A percentile compares a stretch with the other conserved stretches of the same genome.
phyloP scores from a whole-genome alignment of 2,113 vertebrate species.

The Nycticorax nycticorax region DNA sequence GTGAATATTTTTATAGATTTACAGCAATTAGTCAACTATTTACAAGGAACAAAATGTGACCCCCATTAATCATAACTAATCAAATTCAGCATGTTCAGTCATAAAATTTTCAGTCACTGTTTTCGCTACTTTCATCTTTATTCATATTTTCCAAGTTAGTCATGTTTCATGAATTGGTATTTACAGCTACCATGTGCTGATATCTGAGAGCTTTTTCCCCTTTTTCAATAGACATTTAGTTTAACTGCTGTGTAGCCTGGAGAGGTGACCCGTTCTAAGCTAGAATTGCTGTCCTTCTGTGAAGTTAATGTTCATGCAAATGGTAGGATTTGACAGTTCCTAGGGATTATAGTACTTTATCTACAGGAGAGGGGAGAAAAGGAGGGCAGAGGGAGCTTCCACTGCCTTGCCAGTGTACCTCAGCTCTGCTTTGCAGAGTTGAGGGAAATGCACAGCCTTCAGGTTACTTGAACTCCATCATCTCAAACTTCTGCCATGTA shows the following conservation, averaged over 20 bases:
- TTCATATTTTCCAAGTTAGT: conserved; percentile 40
- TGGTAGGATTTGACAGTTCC: neutral
- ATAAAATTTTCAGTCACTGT: conserved; percentile 39
- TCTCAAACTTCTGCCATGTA: neutral
- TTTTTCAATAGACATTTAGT: neutral
- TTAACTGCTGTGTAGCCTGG: conserved; percentile 4
- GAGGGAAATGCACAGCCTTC: neutral
- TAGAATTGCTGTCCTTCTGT: neutral
- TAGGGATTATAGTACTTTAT: neutral
- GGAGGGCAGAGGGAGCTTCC: neutral
- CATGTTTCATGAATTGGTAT: conserved; percentile 39
- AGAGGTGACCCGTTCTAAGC: neutral
- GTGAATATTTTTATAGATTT: conserved; percentile 37
- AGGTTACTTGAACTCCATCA: neutral
- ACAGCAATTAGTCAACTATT: conserved; percentile 53
- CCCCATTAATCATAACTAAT: conserved; percentile 40
- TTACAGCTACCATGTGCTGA: neutral
- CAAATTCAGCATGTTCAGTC: conserved; percentile 22
- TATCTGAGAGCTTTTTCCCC: neutral
- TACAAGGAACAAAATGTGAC: conserved; percentile 43
- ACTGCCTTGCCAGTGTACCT: neutral
- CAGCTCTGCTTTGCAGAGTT: neutral
- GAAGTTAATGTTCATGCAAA: neutral
- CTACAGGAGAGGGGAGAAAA: neutral
- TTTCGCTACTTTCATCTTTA: conserved; percentile 47